Evolutionary conservation across 2,888 invertebrate genomes (phyloP).

Genomic region (Synergus laeviventris): DNA sequence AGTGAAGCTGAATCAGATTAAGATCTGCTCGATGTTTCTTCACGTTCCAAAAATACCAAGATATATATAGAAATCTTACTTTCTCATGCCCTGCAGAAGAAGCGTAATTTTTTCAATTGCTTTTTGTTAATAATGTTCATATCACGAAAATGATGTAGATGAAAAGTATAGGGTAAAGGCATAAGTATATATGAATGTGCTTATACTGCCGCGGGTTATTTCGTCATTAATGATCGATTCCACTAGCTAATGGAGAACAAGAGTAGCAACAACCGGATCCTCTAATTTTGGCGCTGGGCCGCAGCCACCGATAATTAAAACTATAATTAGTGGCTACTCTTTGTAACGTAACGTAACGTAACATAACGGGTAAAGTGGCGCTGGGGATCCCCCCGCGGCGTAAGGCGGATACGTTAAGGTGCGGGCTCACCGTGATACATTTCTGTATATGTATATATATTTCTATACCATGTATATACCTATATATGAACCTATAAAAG

Average conservation of each 20-base stretch:
- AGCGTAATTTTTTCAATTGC: too few relatives aligned
- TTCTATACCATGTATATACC: constrained; percentile 39
- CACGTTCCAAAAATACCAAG: background rate
- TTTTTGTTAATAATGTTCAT: too few relatives aligned
- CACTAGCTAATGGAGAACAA: constrained; percentile 42
- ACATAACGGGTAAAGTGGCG: background rate
- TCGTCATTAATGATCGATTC: constrained; percentile 4
- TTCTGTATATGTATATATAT: constrained; percentile 10
- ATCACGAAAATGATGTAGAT: too few relatives aligned
- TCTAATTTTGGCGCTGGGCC: constrained; percentile 54
- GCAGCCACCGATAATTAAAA: constrained; percentile 61
- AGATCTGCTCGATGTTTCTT: background rate
- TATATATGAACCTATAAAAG: background rate
- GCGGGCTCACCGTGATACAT: background rate
- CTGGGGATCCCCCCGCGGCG: constrained; percentile 31
- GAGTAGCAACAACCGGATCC: constrained; percentile 56
- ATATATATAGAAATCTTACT: background rate
- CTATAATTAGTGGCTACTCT: constrained; percentile 58
- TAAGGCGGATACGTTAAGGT: constrained; percentile 2
- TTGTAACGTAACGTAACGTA: constrained; percentile 30
- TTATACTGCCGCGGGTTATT: too few relatives aligned
- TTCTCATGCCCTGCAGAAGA: too few relatives aligned
- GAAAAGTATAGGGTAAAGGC: too few relatives aligned
- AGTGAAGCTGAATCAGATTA: constrained; percentile 3
- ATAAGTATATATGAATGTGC: too few relatives aligned